Evolutionary conservation across 2,888 invertebrate species (phyloP).

Genomic region (Caenorhabditis macrosperma): DNA sequence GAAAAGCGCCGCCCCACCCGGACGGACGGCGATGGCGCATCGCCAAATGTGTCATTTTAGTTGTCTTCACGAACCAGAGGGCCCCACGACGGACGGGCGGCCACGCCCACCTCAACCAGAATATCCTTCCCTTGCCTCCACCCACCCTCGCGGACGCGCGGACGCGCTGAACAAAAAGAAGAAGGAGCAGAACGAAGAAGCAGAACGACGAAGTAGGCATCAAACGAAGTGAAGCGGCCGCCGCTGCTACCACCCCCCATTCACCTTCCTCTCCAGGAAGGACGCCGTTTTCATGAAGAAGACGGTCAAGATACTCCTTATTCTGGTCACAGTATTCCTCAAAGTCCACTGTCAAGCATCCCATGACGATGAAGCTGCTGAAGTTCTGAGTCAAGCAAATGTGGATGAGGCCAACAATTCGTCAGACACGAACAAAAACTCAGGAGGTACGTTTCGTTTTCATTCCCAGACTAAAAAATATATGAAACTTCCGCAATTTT

Average conservation of each 20-base stretch:
- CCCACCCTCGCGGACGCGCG: constrained; percentile 57
- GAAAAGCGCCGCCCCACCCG: constrained; percentile 39
- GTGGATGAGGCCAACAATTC: constrained; percentile 33
- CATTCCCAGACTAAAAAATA: background rate
- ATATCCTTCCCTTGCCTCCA: constrained; percentile 55
- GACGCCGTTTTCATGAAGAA: constrained; percentile 45
- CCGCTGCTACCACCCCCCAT: constrained; percentile 29
- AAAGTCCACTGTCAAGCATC: constrained; percentile 43
- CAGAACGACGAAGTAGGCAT: constrained; percentile 26
- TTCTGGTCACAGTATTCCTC: constrained; percentile 49
- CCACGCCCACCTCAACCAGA: constrained; percentile 62
- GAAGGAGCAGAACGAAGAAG: constrained; percentile 44
- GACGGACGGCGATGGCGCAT: constrained; percentile 58
- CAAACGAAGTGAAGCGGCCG: constrained; percentile 49
- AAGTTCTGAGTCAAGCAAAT: constrained; percentile 30
- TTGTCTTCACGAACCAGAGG: constrained; percentile 62
- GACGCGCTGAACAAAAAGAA: constrained; percentile 56
- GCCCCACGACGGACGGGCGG: constrained; percentile 56
- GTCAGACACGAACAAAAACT: constrained; percentile 36
- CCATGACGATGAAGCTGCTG: constrained; percentile 38
- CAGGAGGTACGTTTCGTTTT: constrained; percentile 17
- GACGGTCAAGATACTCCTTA: constrained; percentile 40
- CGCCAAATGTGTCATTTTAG: constrained; percentile 63
- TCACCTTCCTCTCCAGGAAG: constrained; percentile 46
- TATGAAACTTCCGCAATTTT: background rate